Conservation (phyloP, 2,888 invertebrate genomes). For the Clostera curtula region DNA sequence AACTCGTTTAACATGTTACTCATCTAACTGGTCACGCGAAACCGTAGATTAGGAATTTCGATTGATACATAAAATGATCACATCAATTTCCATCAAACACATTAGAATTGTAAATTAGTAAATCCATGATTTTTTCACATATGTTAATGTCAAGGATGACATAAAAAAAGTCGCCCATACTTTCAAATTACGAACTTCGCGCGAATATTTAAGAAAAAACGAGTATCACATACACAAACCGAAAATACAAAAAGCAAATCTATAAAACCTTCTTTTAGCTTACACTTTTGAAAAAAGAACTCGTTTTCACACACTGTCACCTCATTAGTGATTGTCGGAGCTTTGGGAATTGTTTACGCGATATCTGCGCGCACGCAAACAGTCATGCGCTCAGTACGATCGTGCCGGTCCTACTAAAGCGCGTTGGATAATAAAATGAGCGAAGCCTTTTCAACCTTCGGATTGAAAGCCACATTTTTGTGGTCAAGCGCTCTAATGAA, state of each 20-base stretch:
- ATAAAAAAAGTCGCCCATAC: constrained; percentile 7
- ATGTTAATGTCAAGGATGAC: constrained; percentile 17
- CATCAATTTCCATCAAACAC: constrained; percentile 1
- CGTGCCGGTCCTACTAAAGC: constrained; percentile 53
- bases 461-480: constrained; percentile 63
- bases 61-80: background rate
- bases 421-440: constrained; percentile 45
- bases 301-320: no score
- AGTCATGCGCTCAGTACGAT: constrained; percentile 53
- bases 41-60: no score
- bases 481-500: constrained; percentile 56
- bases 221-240: constrained; percentile 2
- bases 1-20: constrained; percentile 9
- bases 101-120: constrained; percentile 4
- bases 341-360: constrained; percentile 6
- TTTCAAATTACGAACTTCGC: constrained; percentile 8
- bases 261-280: constrained; percentile 13
- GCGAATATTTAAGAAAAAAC: background rate
- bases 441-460: constrained; percentile 68
- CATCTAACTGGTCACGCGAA: background rate
- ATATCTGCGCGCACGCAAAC: constrained; percentile 32
- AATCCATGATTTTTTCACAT: constrained; percentile 5
- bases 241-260: constrained; percentile 2
- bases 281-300: no score
- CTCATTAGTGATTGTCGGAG: constrained; percentile 21